Conservation (phyloP, 92 coral and sea anemone genomes). For the Porites divaricata region DNA sequence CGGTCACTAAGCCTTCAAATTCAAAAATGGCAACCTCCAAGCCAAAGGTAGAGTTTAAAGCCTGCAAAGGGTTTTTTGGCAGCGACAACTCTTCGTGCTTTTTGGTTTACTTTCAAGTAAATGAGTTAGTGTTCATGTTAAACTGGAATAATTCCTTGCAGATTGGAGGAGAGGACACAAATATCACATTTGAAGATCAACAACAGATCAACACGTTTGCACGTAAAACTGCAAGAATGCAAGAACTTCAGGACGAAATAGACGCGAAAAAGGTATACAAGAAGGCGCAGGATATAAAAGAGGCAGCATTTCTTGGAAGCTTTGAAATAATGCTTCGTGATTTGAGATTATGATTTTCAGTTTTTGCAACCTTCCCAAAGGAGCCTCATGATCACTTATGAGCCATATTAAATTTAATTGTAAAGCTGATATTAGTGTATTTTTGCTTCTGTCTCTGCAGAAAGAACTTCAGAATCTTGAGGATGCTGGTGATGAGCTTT, state of each 20-base stretch:
- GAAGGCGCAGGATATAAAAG: background rate
- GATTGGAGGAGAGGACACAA: conserved; percentile 86
- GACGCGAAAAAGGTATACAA: conserved; percentile 79
- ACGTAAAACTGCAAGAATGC: conserved; percentile 82
- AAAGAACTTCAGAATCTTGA: conserved; percentile 83
- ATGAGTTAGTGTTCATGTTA: background rate
- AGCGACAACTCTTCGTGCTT: background rate
- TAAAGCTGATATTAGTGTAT: too few species aligned
- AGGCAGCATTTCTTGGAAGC: background rate
- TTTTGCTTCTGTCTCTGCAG: conserved; percentile 42
- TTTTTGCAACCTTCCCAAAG: too few species aligned
- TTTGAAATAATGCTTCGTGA: background rate
- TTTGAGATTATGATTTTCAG: background rate
- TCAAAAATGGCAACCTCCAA: conserved; percentile 83
- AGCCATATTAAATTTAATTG: too few species aligned
- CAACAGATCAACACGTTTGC: conserved; percentile 95
- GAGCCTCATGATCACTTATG: too few species aligned
- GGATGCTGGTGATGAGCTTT: conserved; percentile 91
- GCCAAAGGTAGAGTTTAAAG: conserved; percentile 57
- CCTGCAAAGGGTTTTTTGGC: background rate
- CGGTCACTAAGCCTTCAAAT: conserved; percentile 29
- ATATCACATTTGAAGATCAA: conserved; percentile 94
- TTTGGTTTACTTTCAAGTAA: background rate
- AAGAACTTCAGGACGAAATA: conserved; percentile 90
- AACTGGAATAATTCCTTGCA: conserved; percentile 5